Evolutionary conservation across 2,888 invertebrate species (phyloP).

Genomic region (Dolichopus griseipennis): DNA sequence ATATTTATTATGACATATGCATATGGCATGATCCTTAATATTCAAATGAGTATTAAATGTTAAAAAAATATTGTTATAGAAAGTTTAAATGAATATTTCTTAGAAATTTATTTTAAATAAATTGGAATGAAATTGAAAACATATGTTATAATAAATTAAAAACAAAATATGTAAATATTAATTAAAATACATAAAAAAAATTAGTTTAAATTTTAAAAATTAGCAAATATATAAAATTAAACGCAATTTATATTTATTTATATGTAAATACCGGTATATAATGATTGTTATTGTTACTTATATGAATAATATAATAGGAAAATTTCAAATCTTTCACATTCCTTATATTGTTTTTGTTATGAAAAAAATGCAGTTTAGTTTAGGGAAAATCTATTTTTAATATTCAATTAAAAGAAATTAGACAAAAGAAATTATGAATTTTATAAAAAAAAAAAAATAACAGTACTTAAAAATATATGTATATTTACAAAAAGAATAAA

Average conservation of each 20-base stretch:
- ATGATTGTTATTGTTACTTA: conserved; percentile 6
- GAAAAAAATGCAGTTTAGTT: conserved; percentile 2
- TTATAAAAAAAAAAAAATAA: neutral
- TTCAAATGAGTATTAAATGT: no score
- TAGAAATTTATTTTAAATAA: neutral
- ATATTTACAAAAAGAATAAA: neutral
- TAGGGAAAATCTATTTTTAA: conserved; percentile 4
- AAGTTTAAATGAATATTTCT: neutral
- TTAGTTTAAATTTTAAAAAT: neutral
- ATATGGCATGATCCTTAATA: neutral
- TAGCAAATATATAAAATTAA: neutral
- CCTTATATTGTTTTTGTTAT: conserved; percentile 1
- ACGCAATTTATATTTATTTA: conserved; percentile 6
- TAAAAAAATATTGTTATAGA: neutral
- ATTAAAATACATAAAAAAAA: neutral
- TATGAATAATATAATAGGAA: conserved; percentile 6
- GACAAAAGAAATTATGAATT: conserved; percentile 1
- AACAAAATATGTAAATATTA: neutral
- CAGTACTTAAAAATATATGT: neutral
- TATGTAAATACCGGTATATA: neutral
- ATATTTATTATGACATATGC: neutral
- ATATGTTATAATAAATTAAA: neutral
- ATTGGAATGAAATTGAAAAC: neutral
- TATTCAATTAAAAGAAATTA: neutral
- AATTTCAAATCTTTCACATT: conserved; percentile 3